Base-by-base conservation (phyloP, 2,888 invertebrate genomes). In the Zootermopsis nevadensis region DNA sequence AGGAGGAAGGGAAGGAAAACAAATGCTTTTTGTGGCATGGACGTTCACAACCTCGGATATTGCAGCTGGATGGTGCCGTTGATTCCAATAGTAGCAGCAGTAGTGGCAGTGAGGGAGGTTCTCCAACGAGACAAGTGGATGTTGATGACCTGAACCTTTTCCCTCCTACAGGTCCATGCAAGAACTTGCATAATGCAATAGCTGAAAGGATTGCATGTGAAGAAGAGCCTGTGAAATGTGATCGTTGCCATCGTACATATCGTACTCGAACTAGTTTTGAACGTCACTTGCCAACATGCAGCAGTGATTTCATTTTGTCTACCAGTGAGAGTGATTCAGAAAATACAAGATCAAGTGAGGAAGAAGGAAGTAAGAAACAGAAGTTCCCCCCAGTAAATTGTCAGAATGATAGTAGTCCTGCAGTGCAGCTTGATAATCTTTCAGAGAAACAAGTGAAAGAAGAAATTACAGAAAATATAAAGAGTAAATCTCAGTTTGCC, bases 231-330 rank as follows among this genome's bases (percentile, higher is more conserved):
- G 97, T 97, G 0, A 95, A 95, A 87, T 98, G 98, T 89, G 94
- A 95, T 86, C 93, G 95, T 85, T 98, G 98, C 88, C 96, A 96
- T 87, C 95, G 97, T 87, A 96, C 96, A 2, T 97, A 96, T 87
- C 91, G 96, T 87, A 96, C 96, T 79, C 94, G 94, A 85, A 94
- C 94, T 84, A 96, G 96, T 82, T 97, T 94, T 87, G 94, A 95
- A 87, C 91, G 96, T 74, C 97, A 97, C 88, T 90, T 96, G 84
- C 91, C 93, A 15, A 93, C 92, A 35, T 97, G 97, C 88, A 87
- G 86, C 84, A 85, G 86, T 82, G 96, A 96, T 86, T 93, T 94
- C 88, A 93, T 95, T 89, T 93, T 94, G 35, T 90, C 90, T 2
- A 94, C 94, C 0, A 96, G 95, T 88, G 96, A 96, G 89, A 95